Conservation (phyloP, 2,888 invertebrate species). For the Apodemia mormo region DNA sequence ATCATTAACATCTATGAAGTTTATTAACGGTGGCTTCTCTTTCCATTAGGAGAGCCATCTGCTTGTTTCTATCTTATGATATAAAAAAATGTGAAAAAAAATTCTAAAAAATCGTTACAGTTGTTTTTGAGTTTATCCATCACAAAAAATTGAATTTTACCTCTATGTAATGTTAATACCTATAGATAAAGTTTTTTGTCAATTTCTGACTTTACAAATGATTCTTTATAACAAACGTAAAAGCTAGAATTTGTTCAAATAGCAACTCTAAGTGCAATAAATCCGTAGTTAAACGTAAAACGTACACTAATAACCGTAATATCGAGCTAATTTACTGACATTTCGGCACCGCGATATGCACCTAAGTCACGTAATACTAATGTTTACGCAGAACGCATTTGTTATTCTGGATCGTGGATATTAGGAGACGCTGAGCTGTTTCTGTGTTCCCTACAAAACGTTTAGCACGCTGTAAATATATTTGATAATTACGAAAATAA, state of each 20-base stretch:
- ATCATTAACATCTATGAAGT: too few species aligned
- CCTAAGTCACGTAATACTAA: conserved; percentile 12
- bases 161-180: too few species aligned
- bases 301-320: conserved; percentile 4
- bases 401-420: neutral
- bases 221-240: neutral
- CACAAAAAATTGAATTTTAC: too few species aligned
- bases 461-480: neutral
- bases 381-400: conserved; percentile 14
- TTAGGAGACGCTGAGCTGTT: neutral
- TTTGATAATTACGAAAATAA: neutral
- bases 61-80: too few species aligned
- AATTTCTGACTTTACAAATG: neutral
- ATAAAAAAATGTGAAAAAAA: too few species aligned
- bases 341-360: conserved; percentile 4
- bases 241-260: neutral
- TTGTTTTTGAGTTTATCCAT: too few species aligned
- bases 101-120: too few species aligned
- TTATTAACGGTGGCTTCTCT: too few species aligned
- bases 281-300: neutral
- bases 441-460: neutral
- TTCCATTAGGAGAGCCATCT: too few species aligned
- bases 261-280: neutral
- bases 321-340: conserved; percentile 10
- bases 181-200: too few species aligned